Evolutionary conservation across 2,113 vertebrate species (phyloP).

Genomic region (Panthera leo): DNA sequence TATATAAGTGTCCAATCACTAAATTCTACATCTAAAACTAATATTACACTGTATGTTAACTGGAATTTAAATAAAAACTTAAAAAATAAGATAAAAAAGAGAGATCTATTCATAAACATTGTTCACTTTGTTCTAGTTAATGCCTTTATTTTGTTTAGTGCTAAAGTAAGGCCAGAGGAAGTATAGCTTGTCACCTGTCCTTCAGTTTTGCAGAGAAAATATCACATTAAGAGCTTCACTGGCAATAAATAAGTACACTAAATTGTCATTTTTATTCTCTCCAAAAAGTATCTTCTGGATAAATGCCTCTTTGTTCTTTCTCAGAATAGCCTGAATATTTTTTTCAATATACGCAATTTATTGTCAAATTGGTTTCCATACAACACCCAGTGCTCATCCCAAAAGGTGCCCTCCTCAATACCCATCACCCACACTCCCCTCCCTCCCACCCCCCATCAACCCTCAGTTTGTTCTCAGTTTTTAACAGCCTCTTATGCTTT

Average conservation of each 20-base stretch:
- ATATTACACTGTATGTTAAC: too few relatives aligned
- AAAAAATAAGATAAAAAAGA: background rate
- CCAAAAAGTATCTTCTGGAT: background rate
- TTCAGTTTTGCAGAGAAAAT: constrained; percentile 8
- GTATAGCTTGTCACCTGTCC: background rate
- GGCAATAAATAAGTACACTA: constrained; percentile 20
- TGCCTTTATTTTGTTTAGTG: constrained; percentile 32
- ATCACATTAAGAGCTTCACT: background rate
- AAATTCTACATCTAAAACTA: too few relatives aligned
- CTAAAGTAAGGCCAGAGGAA: background rate
- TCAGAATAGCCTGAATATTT: background rate
- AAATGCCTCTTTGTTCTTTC: constrained; percentile 30
- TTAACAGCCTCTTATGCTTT: too few relatives aligned
- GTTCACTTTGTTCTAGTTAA: background rate
- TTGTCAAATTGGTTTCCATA: too few relatives aligned
- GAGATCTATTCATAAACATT: constrained; percentile 5
- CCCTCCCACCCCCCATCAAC: too few relatives aligned
- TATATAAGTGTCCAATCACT: too few relatives aligned
- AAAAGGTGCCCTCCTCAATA: too few relatives aligned
- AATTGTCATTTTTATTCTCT: constrained; percentile 10
- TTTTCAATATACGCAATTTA: background rate
- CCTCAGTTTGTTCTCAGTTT: too few relatives aligned
- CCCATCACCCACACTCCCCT: too few relatives aligned
- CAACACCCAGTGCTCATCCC: too few relatives aligned
- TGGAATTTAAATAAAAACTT: too few relatives aligned